phyloP scores from a whole-genome alignment of 2,888 invertebrate genomes.

The Caenorhabditis virilis region DNA sequence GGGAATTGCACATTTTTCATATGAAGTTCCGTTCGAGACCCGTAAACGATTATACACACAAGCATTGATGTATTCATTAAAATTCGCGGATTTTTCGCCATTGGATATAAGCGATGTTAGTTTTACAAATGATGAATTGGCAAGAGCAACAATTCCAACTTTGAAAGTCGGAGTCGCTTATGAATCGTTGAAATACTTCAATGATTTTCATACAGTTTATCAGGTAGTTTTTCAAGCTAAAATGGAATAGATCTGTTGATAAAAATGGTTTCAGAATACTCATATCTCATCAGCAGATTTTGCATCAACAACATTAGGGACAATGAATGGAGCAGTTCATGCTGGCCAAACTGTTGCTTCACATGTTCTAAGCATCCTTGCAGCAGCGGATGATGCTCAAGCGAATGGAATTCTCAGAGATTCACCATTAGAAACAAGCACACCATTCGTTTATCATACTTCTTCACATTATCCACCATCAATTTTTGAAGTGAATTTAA shows the following conservation, averaged over 20 bases:
- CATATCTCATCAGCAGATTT: slow-evolving; percentile 55
- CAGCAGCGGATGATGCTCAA: slow-evolving; percentile 14
- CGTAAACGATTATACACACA: slow-evolving; percentile 31
- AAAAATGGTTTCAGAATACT: slow-evolving; percentile 15
- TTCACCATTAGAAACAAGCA: slow-evolving; percentile 25
- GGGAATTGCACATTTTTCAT: slow-evolving; percentile 57
- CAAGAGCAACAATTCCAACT: slow-evolving; percentile 49
- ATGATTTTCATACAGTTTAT: slow-evolving; percentile 34
- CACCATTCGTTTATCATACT: slow-evolving; percentile 40
- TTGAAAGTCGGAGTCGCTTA: slow-evolving; percentile 32
- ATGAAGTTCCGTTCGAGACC: slow-evolving; percentile 33
- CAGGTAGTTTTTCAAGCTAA: slow-evolving; percentile 2
- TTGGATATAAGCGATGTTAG: slow-evolving; percentile 51
- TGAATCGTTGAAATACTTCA: slow-evolving; percentile 31
- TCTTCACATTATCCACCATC: slow-evolving; percentile 41
- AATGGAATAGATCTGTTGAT: no score
- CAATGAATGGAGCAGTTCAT: slow-evolving; percentile 58
- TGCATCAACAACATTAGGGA: slow-evolving; percentile 42
- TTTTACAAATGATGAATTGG: slow-evolving; percentile 44
- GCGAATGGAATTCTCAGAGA: slow-evolving; percentile 17
- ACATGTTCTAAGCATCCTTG: slow-evolving; percentile 21
- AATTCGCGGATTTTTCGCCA: slow-evolving; percentile 33
- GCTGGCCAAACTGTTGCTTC: slow-evolving; percentile 38
- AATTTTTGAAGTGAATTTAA: slow-evolving; percentile 8
- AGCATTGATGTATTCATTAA: slow-evolving; percentile 33